A percentile compares a stretch with the other conserved stretches of the same genome.
phyloP scores from a whole-genome alignment of 2,113 vertebrate species.

The Hemicordylus capensis region DNA sequence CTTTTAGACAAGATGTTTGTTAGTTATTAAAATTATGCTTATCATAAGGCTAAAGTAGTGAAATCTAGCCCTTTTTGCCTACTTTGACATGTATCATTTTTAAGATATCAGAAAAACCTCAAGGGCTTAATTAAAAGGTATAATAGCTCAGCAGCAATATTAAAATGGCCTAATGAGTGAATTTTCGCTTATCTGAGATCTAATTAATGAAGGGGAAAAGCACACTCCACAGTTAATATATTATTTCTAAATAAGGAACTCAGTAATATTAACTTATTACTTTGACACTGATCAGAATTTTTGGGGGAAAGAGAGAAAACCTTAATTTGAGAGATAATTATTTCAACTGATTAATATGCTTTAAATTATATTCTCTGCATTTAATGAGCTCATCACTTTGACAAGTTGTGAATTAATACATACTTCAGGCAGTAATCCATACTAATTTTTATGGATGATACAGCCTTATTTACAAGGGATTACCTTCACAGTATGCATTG shows the following conservation, averaged over 20 bases:
- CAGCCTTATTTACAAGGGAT: slow-evolving; percentile 3
- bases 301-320: slow-evolving; percentile 35
- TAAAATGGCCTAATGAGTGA: slow-evolving; percentile 33
- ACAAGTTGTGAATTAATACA: slow-evolving; percentile 55
- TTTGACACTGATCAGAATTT: slow-evolving; percentile 25
- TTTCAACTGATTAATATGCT: slow-evolving; percentile 66
- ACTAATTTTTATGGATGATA: slow-evolving; percentile 30
- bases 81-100: not conserved
- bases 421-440: slow-evolving; percentile 48
- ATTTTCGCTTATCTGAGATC: slow-evolving; percentile 43
- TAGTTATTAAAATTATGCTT: not conserved
- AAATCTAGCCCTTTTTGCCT: not conserved
- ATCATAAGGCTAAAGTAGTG: not conserved
- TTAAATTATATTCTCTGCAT: slow-evolving; percentile 55
- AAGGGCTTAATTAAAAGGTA: slow-evolving; percentile 14
- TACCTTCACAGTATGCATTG: slow-evolving; percentile 98
- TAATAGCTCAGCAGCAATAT: slow-evolving; percentile 32
- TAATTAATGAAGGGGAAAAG: slow-evolving; percentile 41
- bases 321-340: slow-evolving; percentile 59
- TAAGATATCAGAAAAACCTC: not conserved
- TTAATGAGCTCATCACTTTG: slow-evolving; percentile 54
- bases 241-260: slow-evolving; percentile 59
- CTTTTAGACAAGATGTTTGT: not conserved
- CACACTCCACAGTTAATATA: slow-evolving; percentile 47
- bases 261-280: slow-evolving; percentile 42